phyloP scores from a whole-genome alignment of 2,797 vertebrate genomes.

The Thamnophis elegans region DNA sequence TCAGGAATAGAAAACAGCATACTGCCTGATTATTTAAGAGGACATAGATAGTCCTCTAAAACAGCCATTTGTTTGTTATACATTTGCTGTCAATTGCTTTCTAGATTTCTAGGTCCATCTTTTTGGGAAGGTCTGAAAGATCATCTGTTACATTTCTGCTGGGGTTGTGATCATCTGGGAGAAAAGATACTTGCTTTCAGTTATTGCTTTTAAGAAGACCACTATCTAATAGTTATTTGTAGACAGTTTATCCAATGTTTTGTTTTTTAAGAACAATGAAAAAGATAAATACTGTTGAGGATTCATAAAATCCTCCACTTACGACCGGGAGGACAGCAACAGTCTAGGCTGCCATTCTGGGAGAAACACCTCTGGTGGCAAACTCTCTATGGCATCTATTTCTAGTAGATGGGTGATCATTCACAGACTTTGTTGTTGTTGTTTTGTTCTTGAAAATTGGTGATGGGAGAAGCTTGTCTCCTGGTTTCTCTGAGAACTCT shows the following conservation, averaged over 20 bases:
- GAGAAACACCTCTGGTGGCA: not conserved
- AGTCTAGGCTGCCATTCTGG: too few relatives aligned
- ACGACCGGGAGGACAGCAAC: too few relatives aligned
- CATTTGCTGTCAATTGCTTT: not conserved
- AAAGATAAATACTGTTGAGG: not conserved
- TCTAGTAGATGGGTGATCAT: not conserved
- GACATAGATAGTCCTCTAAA: not conserved
- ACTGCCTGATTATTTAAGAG: not conserved
- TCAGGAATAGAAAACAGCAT: not conserved
- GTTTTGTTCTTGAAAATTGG: not conserved
- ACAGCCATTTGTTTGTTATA: not conserved
- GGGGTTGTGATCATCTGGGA: not conserved
- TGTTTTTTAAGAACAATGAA: not conserved
- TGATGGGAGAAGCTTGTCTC: not conserved
- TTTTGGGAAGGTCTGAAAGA: not conserved
- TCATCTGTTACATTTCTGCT: not conserved
- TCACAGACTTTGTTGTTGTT: not conserved
- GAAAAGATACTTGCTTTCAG: not conserved
- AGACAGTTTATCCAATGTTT: not conserved
- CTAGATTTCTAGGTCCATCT: not conserved
- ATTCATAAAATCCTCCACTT: too few relatives aligned
- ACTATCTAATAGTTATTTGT: not conserved
- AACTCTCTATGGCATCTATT: not conserved
- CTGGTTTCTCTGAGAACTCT: not conserved
- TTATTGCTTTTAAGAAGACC: not conserved